Evolutionary conservation across 2,113 vertebrate genomes (phyloP).

Genomic region (Candoia aspera): DNA sequence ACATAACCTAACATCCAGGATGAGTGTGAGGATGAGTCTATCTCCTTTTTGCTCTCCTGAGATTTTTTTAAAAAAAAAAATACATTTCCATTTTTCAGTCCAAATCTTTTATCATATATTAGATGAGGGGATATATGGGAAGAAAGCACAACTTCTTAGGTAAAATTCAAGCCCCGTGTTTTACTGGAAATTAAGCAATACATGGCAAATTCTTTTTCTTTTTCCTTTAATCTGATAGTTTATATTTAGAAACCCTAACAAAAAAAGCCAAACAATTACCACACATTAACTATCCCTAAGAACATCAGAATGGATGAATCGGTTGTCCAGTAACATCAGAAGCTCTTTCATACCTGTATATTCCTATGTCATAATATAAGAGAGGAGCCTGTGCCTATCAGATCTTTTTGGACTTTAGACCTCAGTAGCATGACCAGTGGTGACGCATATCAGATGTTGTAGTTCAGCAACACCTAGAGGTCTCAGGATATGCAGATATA

Average conservation of each 20-base stretch:
- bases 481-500: neutral
- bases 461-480: neutral
- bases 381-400: neutral
- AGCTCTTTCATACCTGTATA: neutral
- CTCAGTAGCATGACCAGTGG: neutral
- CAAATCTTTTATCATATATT: no score
- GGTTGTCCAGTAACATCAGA: neutral
- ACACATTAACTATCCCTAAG: neutral
- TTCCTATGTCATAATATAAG: neutral
- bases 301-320: neutral
- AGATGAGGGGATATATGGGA: no score
- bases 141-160: no score
- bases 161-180: no score
- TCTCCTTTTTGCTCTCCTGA: neutral
- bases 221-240: no score
- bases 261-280: no score
- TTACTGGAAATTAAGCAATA: no score
- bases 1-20: neutral
- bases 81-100: no score
- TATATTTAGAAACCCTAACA: no score
- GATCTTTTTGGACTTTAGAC: neutral
- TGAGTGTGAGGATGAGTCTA: neutral
- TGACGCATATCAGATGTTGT: neutral
- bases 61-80: no score
- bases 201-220: no score